Evolutionary conservation across 2,888 invertebrate genomes (phyloP).

Genomic region (Amorpha juglandis): DNA sequence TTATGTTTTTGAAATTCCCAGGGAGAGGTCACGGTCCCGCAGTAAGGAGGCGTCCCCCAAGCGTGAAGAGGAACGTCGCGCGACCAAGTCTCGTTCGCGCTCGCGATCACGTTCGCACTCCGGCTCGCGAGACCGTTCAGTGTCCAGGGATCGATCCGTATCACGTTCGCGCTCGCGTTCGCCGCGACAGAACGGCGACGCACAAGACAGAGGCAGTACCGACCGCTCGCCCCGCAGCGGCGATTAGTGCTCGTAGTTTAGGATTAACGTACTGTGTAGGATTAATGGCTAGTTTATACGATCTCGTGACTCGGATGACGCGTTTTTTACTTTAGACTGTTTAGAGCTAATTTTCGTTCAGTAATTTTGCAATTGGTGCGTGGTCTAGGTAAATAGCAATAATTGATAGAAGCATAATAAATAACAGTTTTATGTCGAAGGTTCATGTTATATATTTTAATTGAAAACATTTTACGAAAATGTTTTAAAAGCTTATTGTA

Average conservation of each 20-base stretch:
- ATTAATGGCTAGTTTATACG: conserved; percentile 45
- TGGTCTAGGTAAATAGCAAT: conserved; percentile 2
- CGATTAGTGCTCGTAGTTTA: conserved; percentile 51
- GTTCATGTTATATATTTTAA: neutral
- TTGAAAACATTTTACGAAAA: neutral
- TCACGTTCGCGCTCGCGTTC: conserved; percentile 65
- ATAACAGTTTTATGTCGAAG: neutral
- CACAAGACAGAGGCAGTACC: conserved; percentile 58
- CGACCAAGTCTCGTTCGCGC: conserved; percentile 69
- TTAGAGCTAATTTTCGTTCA: conserved; percentile 1
- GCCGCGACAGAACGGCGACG: conserved; percentile 72
- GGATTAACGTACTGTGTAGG: conserved; percentile 33
- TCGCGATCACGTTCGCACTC: conserved; percentile 57
- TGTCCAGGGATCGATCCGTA: conserved; percentile 58
- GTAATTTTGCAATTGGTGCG: conserved; percentile 11
- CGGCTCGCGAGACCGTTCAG: conserved; percentile 59
- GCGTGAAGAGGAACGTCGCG: conserved; percentile 70
- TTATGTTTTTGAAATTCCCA: conserved; percentile 47
- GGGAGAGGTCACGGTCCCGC: conserved; percentile 88
- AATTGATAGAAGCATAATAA: conserved; percentile 10
- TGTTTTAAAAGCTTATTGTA: neutral
- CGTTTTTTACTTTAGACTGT: conserved; percentile 30
- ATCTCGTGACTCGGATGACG: conserved; percentile 51
- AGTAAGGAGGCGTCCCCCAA: conserved; percentile 85
- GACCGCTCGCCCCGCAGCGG: conserved; percentile 78